phyloP scores from a whole-genome alignment of 1,140 invertebrate species.

The Plutomurus gul region DNA sequence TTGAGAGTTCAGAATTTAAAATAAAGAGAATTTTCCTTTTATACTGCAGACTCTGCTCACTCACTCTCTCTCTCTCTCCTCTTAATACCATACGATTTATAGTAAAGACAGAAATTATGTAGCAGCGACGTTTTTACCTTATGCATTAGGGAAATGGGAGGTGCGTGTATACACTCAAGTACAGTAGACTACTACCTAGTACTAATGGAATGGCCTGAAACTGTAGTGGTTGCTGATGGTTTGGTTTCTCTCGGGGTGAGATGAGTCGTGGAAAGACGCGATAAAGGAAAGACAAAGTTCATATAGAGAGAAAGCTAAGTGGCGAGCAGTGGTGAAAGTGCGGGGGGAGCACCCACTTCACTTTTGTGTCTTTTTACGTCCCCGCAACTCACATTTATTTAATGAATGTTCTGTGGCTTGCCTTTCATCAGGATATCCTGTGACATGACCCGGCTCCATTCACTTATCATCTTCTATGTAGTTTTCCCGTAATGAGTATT shows the following conservation, averaged over 20 bases:
- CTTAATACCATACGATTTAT: too few relatives aligned
- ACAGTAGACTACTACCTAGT: background rate
- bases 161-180: background rate
- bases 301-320: slow-evolving; percentile 5
- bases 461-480: background rate
- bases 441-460: slow-evolving; percentile 1
- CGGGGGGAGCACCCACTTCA: background rate
- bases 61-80: too few relatives aligned
- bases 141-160: too few relatives aligned
- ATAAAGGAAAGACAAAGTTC: slow-evolving; percentile 18
- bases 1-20: too few relatives aligned
- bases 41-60: too few relatives aligned
- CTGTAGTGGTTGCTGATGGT: background rate
- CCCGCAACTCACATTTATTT: slow-evolving; percentile 21
- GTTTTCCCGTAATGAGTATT: slow-evolving; percentile 12
- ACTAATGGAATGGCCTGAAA: background rate
- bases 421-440: slow-evolving; percentile 7
- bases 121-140: too few relatives aligned
- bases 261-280: background rate
- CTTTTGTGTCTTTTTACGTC: background rate
- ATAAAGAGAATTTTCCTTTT: too few relatives aligned
- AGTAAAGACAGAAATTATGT: too few relatives aligned
- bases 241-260: slow-evolving; percentile 5
- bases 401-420: background rate
- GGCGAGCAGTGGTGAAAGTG: slow-evolving; percentile 21